Evolutionary conservation across 2,797 vertebrate species (phyloP), one percentile per base, ranked within the genome.

Genomic region (Neosilurus hyrtlii): DNA sequence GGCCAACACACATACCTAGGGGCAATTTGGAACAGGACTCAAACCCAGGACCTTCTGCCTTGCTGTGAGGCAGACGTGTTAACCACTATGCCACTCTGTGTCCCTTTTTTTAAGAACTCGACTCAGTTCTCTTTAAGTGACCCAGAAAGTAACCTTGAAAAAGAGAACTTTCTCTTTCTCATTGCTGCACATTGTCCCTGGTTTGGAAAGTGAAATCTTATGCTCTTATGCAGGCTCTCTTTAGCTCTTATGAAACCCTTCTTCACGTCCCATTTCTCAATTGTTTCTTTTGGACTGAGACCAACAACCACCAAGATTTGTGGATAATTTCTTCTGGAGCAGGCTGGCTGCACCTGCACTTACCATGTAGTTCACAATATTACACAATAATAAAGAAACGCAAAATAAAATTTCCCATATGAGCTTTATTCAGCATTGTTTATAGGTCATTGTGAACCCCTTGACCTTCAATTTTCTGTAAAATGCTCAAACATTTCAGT

Each of bases 291-390:
- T 62, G 74, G 57, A 49, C 14, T 62, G 57, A 51, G 43, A 51
- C 59, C 75, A 78, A 49, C 37, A 76, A 61, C 56, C 56, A n/a
- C 35, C 59, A 59, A 57, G 18, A 57, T 75, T 59, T 75, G 56
- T 75, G 26, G 30, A 43, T 37, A n/a, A 62, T 62, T 24, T 77
- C 35, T n/a, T 77, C 57, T 43, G 57, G 74, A 24, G 22, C 56
- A 61, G 35, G 35, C n/a, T 43, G 20, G 30, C 35, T 61, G 20
- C 26, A 37, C 26, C 56, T 11, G 37, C 26, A 59, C 20, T 37
- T 75, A 20, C 57, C 56, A 61, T 73, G 16, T 24, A 51, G 22
- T 52, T 71, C 43, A 35, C 35, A 57, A 12, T 24, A 18, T 77
- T 62, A 18, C 74, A 62, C 14, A 77, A 77, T 49, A 77, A 62